Conservation (phyloP, 2,888 invertebrate species). For the Stratiomys singularior region DNA sequence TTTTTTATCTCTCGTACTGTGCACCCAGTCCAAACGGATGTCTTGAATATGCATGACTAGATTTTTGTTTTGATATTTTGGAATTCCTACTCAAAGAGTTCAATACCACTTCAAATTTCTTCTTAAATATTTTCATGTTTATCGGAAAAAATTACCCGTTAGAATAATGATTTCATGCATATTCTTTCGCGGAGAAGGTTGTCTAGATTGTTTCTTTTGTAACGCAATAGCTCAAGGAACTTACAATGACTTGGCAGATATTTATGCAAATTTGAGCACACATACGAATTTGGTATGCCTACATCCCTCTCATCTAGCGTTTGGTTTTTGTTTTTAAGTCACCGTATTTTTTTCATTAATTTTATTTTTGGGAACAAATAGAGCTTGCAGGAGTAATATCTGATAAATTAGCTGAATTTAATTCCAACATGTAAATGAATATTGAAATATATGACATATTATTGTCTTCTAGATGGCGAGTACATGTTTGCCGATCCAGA, state of each 20-base stretch:
- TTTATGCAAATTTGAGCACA: not conserved
- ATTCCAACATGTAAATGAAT: too few relatives aligned
- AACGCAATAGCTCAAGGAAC: not conserved
- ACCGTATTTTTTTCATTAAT: too few relatives aligned
- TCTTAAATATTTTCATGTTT: not conserved
- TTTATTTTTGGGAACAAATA: too few relatives aligned
- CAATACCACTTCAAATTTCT: slow-evolving; percentile 6
- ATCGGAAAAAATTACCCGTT: not conserved
- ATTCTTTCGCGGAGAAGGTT: not conserved
- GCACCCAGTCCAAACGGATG: not conserved
- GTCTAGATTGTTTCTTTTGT: not conserved
- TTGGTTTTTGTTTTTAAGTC: too few relatives aligned
- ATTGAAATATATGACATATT: not conserved
- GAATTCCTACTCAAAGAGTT: not conserved
- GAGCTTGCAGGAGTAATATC: too few relatives aligned
- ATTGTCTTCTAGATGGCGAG: slow-evolving; percentile 85
- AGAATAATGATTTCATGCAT: not conserved
- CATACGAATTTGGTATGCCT: not conserved
- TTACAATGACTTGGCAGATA: not conserved
- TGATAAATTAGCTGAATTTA: too few relatives aligned
- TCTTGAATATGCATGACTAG: not conserved
- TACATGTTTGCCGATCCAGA: slow-evolving; percentile 95
- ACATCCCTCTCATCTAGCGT: too few relatives aligned
- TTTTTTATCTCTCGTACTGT: not conserved
- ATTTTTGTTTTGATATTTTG: slow-evolving; percentile 1